A percentile compares a stretch with the other conserved stretches of the same genome.
These are phyloP conservation scores for Notarius quadriscutis DNA, from an alignment of 2,113 vertebrate genomes.

Conservation along the genomic window DNA sequence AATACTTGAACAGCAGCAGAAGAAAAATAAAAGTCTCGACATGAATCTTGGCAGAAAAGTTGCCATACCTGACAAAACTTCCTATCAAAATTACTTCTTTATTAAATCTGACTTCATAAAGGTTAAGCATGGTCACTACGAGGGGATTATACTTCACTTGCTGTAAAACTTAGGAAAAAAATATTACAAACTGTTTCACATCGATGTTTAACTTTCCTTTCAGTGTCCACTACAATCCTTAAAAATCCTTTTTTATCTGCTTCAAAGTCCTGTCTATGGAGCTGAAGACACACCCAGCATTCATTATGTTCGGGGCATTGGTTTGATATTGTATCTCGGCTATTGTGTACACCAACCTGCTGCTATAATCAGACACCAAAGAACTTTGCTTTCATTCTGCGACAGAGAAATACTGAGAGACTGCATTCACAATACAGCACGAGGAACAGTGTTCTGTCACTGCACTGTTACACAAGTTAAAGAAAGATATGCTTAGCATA, in stretches of 20 bases:
- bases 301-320: slow-evolving; percentile 10
- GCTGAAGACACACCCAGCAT: slow-evolving; percentile 30
- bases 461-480: not conserved
- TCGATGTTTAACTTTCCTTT: not conserved
- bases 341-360: not conserved
- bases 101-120: not conserved
- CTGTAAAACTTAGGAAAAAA: not conserved
- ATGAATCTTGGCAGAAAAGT: not conserved
- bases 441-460: not conserved
- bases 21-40: not conserved
- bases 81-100: not conserved
- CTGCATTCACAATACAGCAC: not conserved
- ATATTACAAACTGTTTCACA: not conserved
- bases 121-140: not conserved
- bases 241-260: slow-evolving; percentile 7
- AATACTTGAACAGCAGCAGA: not conserved
- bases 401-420: not conserved
- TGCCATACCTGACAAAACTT: not conserved
- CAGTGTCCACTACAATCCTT: not conserved
- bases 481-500: too few relatives aligned
- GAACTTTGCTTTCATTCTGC: not conserved
- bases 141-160: not conserved
- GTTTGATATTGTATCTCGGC: slow-evolving; percentile 18
- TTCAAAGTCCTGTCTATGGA: slow-evolving; percentile 7
- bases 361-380: slow-evolving; percentile 1